phyloP scores from a whole-genome alignment of 2,888 invertebrate genomes.

The Metopia argyrocephala region DNA sequence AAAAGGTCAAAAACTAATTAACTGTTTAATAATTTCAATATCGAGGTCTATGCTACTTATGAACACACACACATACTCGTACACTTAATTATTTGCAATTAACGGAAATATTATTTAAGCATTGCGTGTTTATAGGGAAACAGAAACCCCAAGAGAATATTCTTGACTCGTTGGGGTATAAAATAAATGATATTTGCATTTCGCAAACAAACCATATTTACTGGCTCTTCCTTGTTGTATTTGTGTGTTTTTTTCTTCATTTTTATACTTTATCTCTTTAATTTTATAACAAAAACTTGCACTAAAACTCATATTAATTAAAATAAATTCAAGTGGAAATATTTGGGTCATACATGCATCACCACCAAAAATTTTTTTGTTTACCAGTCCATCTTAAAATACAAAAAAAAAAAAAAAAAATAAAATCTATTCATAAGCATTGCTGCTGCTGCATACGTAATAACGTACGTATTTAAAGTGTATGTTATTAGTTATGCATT shows the following conservation, averaged over 20 bases:
- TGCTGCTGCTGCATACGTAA: background rate
- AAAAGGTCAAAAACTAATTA: too few relatives aligned
- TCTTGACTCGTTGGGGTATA: background rate
- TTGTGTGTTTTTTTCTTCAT: background rate
- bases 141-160: background rate
- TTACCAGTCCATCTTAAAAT: too few relatives aligned
- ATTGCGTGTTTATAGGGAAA: background rate
- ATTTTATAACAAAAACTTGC: background rate
- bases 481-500: slow-evolving; percentile 23
- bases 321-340: background rate
- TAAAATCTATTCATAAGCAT: too few relatives aligned
- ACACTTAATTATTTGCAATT: background rate
- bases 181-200: background rate
- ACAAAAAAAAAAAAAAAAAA: too few relatives aligned
- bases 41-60: background rate
- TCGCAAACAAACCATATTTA: background rate
- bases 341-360: background rate
- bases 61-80: background rate
- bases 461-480: background rate
- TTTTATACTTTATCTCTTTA: background rate
- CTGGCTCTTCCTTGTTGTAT: background rate
- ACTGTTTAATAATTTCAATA: background rate
- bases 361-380: background rate
- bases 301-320: background rate
- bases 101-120: background rate